Evolutionary conservation across 2,797 vertebrate species (phyloP), one percentile per base, ranked within the genome.

Genomic region (Lophius americanus): DNA sequence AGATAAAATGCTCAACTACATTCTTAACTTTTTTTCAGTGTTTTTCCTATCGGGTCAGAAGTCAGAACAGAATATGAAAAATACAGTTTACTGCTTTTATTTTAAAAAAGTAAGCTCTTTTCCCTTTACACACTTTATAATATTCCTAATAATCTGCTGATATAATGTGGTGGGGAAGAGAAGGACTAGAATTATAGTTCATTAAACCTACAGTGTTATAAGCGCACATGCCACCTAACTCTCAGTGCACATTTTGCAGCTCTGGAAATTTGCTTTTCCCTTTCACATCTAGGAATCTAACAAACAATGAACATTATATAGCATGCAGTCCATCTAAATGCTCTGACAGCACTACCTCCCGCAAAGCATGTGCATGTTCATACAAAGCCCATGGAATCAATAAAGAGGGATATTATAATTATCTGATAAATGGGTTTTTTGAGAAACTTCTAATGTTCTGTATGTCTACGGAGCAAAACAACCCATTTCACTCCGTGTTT

Each of bases 251-350:
- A 23, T 23, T 23, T 23, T 23, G 23, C 23, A 23, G 23, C 2
- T 2, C 23, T 23, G 23, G 23, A 1, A 23, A 23, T 23, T 23
- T 35, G 5, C 7, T 59, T 67, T 53, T 63, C 42, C 32, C 47
- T 60, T 76, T 61, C 49, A 70, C 80, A 54, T 75, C 57, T 1
- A 14, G 68, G 64, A 76, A 67, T 73, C 68, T 54, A 60, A 56
- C 57, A 76, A 73, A 56, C 23, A 23, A 23, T 23, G 23, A 23
- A 69, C 55, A 75, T 61, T 57, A 70, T 64, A 33, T 61, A 59
- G 49, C 63, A 56, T 49, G 56, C 57, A 62, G 43, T 63, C 36
- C 59, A 76, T 75, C 66, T 53, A 44, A 66, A 79, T 62, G 39
- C 54, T 80, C 14, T 63, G 60, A 70, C 49, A 53, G 7, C 43